Evolutionary conservation across 2,113 vertebrate species (phyloP).

Genomic region (Zootoca vivipara): DNA sequence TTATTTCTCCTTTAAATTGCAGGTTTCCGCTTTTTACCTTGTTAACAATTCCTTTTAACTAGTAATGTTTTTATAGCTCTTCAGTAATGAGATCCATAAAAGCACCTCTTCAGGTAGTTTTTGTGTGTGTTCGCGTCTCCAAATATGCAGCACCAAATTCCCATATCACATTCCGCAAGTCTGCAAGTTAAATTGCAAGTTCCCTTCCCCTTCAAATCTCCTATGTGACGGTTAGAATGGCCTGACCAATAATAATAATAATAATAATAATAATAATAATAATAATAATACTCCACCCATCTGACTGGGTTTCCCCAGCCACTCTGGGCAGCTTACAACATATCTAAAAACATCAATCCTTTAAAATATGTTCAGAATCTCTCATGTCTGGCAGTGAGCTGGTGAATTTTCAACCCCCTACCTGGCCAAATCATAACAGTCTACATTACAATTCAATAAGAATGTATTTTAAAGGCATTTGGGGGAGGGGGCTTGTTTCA

Average conservation of each 20-base stretch:
- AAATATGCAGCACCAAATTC: background rate
- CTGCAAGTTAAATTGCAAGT: background rate
- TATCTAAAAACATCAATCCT: too few species aligned
- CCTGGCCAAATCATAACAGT: background rate
- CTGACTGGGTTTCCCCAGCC: too few species aligned
- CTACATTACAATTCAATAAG: background rate
- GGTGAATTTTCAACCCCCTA: background rate
- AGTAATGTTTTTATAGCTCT: slow-evolving; percentile 1
- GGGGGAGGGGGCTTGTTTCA: background rate
- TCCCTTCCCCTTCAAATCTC: background rate
- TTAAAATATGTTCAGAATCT: background rate
- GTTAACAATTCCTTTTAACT: slow-evolving; percentile 13
- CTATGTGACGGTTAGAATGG: background rate
- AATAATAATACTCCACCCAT: too few species aligned
- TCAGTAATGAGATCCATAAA: slow-evolving; percentile 9
- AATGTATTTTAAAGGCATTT: background rate
- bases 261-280: too few species aligned
- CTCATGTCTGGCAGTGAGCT: background rate
- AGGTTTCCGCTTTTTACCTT: slow-evolving; percentile 10
- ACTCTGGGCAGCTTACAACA: too few species aligned
- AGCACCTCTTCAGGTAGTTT: background rate
- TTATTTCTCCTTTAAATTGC: background rate
- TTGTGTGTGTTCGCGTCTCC: background rate
- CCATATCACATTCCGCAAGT: background rate
- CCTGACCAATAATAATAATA: background rate